phyloP scores from a whole-genome alignment of 2,888 invertebrate genomes.

The Drosophila buzzatii region DNA sequence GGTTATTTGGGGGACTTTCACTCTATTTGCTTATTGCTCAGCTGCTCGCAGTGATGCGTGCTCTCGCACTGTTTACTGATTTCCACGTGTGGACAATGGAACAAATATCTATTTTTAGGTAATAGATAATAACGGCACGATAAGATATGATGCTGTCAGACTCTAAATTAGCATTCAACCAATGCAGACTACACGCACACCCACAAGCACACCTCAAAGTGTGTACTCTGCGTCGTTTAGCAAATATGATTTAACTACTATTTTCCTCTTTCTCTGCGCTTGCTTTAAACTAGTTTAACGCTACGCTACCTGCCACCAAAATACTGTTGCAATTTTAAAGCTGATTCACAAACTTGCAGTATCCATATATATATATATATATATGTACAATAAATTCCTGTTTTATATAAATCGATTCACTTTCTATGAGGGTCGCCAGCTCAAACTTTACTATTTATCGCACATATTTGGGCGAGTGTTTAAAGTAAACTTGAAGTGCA shows the following conservation, averaged over 20 bases:
- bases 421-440: constrained; percentile 1
- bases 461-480: not conserved
- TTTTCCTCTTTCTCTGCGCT: not conserved
- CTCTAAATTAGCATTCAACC: constrained; percentile 9
- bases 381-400: not conserved
- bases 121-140: constrained; percentile 32
- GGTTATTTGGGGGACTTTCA: constrained; percentile 57
- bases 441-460: not conserved
- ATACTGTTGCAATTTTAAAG: constrained; percentile 6
- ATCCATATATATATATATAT: not conserved
- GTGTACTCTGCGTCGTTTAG: not conserved
- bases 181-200: not conserved
- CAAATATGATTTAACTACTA: not conserved
- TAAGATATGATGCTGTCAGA: constrained; percentile 22
- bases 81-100: constrained; percentile 38
- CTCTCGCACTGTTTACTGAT: constrained; percentile 16
- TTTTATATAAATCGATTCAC: constrained; percentile 8
- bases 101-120: constrained; percentile 32
- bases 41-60: constrained; percentile 14
- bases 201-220: not conserved
- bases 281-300: constrained; percentile 5
- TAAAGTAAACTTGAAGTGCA: not conserved
- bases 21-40: constrained; percentile 51
- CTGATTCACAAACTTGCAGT: not conserved
- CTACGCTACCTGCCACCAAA: not conserved